Percentiles rank a stretch among this genome's conserved stretches.
phyloP scores from a whole-genome alignment of 2,888 invertebrate genomes.

The Phortica magna region DNA sequence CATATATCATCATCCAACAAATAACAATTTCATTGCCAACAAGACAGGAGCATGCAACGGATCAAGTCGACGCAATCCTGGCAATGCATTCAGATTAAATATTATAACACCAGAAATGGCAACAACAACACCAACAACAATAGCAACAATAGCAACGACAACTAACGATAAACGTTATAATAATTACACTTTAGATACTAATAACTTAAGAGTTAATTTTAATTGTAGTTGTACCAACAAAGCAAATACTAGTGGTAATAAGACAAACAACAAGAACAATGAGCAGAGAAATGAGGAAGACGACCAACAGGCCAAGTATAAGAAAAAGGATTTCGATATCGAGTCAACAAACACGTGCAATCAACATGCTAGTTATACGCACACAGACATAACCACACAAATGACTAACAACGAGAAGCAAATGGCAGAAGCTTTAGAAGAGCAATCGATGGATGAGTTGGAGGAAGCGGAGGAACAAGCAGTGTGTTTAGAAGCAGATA shows the following conservation, averaged over 20 bases:
- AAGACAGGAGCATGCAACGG: constrained; percentile 30
- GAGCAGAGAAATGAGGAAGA: not conserved
- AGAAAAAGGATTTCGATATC: not conserved
- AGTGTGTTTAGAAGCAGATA: constrained; percentile 37
- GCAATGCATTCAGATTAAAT: constrained; percentile 50
- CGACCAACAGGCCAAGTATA: not conserved
- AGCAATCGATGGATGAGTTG: constrained; percentile 42
- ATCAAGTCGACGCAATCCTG: constrained; percentile 19
- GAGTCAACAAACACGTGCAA: constrained; percentile 31
- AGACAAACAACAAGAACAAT: not conserved
- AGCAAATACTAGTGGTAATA: constrained; percentile 40
- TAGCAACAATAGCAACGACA: constrained; percentile 50
- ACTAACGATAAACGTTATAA: constrained; percentile 54
- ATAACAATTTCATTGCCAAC: constrained; percentile 43
- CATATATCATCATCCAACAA: constrained; percentile 69
- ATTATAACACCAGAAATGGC: constrained; percentile 49
- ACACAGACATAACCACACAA: constrained; percentile 22
- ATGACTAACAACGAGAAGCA: constrained; percentile 38
- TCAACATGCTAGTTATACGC: constrained; percentile 29
- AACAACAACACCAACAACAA: constrained; percentile 55
- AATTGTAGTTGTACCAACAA: constrained; percentile 68
- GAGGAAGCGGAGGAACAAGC: constrained; percentile 16
- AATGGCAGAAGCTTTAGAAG: constrained; percentile 32
- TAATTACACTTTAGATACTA: constrained; percentile 41
- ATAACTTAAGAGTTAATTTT: constrained; percentile 69